Conservation (phyloP, 2,797 vertebrate genomes). For the Sebastes trivittatus region DNA sequence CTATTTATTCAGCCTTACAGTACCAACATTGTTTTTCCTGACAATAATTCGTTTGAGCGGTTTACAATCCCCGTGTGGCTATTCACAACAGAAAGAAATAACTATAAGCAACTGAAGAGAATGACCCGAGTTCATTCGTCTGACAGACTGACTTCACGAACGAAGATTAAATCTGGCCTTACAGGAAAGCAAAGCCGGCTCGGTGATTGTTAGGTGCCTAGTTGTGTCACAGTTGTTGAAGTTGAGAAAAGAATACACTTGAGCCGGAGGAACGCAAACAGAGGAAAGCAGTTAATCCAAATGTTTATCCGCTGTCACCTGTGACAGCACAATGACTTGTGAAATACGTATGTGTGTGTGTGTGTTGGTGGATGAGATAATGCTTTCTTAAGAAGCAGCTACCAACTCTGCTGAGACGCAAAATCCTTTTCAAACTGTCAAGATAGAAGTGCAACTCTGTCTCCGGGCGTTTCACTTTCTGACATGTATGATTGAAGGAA, state of each 20-base stretch:
- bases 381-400: constrained; percentile 33
- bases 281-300: constrained; percentile 45
- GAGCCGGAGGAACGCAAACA: constrained; percentile 24
- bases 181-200: background rate
- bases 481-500: constrained; percentile 23
- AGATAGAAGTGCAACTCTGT: constrained; percentile 21
- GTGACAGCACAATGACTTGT: constrained; percentile 48
- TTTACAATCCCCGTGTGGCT: background rate
- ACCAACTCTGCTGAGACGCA: constrained; percentile 43
- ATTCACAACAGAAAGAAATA: background rate
- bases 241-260: background rate
- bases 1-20: background rate
- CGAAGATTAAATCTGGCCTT: background rate
- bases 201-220: background rate
- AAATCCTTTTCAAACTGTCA: constrained; percentile 59
- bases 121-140: background rate
- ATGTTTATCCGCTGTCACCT: constrained; percentile 66
- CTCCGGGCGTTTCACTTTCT: background rate
- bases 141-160: background rate
- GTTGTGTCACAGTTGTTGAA: constrained; percentile 8
- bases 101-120: background rate
- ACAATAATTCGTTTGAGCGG: background rate
- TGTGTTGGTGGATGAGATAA: constrained; percentile 22
- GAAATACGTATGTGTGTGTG: background rate
- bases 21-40: background rate